phyloP scores from a whole-genome alignment of 2,888 invertebrate species.

The Pollenia amentaria region DNA sequence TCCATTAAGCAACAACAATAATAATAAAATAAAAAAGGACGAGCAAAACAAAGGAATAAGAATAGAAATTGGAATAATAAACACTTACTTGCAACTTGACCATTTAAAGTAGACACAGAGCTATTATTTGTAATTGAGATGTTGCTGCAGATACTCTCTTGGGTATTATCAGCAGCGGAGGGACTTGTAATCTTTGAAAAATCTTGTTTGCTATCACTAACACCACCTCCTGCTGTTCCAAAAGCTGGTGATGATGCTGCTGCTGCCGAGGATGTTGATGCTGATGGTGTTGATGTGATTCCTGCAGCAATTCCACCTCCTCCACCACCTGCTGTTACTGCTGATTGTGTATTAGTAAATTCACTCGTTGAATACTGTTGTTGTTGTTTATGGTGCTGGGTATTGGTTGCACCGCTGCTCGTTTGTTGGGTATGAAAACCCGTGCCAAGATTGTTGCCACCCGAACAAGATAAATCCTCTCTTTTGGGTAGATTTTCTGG shows the following conservation, averaged over 20 bases:
- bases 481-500: constrained; percentile 88
- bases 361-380: constrained; percentile 47
- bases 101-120: constrained; percentile 80
- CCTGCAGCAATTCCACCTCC: constrained; percentile 53
- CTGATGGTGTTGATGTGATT: constrained; percentile 18
- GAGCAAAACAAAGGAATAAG: not conserved
- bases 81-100: constrained; percentile 85
- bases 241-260: not conserved
- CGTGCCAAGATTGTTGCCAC: constrained; percentile 80
- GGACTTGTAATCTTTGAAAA: constrained; percentile 61
- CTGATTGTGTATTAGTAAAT: constrained; percentile 48
- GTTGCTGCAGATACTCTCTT: constrained; percentile 52
- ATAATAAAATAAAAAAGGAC: not conserved
- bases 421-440: constrained; percentile 57
- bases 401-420: constrained; percentile 40
- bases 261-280: constrained; percentile 18
- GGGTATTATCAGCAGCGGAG: constrained; percentile 61
- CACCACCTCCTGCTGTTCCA: constrained; percentile 64
- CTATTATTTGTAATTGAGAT: constrained; percentile 76
- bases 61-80: constrained; percentile 43
- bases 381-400: constrained; percentile 22
- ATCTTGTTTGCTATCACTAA: constrained; percentile 64
- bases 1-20: not conserved
- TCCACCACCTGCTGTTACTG: constrained; percentile 35
- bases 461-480: constrained; percentile 85